These are phyloP conservation scores for Drosophila paranaensis DNA, from an alignment of 2,888 invertebrate species.

Conservation along the genomic window DNA sequence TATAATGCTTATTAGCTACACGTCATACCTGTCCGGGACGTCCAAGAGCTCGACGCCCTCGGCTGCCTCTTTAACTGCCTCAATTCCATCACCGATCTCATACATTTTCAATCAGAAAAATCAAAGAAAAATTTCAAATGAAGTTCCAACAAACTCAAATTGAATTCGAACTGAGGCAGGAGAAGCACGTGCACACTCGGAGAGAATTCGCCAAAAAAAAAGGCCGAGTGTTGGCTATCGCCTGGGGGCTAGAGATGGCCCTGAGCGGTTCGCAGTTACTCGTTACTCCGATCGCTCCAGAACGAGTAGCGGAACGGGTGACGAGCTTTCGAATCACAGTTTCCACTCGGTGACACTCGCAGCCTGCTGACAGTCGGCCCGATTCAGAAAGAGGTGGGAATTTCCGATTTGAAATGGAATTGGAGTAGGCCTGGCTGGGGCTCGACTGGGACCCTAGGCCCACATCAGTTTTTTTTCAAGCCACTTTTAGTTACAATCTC, in stretches of 20 bases:
- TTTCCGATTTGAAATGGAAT: background rate
- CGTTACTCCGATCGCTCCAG: background rate
- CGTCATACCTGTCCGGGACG: background rate
- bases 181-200: fast-evolving
- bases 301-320: background rate
- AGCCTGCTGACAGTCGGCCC: too few species aligned
- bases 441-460: background rate
- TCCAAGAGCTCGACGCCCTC: fast-evolving
- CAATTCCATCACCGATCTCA: fast-evolving
- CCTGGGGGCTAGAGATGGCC: background rate
- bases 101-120: background rate
- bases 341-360: background rate
- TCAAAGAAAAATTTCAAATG: background rate
- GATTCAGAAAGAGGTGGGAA: background rate
- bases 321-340: background rate
- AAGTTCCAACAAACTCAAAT: background rate
- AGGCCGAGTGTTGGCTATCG: background rate
- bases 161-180: fast-evolving
- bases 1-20: background rate
- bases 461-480: background rate
- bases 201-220: background rate
- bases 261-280: background rate
- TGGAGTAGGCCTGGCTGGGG: slow-evolving; percentile 17
- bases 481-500: slow-evolving; percentile 28
- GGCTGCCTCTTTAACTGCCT: fast-evolving